Evolutionary conservation across 2,888 invertebrate genomes (phyloP).

Genomic region (Drosophila siamana): DNA sequence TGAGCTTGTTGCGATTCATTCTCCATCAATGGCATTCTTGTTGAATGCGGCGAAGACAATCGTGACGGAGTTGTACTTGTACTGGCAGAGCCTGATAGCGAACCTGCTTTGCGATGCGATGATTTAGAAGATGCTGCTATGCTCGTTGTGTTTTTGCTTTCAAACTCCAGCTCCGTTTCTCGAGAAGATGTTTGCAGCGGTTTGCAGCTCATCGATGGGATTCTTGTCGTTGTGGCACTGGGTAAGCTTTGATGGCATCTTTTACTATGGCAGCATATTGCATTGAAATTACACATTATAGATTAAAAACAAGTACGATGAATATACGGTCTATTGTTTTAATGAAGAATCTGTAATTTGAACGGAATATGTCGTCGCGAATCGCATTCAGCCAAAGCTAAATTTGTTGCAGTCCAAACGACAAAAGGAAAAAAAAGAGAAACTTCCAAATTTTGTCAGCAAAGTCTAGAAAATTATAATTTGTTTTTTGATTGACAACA

Average conservation of each 20-base stretch:
- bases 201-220: neutral
- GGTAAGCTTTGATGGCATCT: constrained; percentile 2
- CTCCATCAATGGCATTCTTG: neutral
- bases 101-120: neutral
- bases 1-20: neutral
- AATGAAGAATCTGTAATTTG: constrained; percentile 68
- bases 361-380: constrained; percentile 49
- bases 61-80: neutral
- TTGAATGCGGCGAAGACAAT: neutral
- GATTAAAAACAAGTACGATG: constrained; percentile 37
- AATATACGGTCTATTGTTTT: constrained; percentile 19
- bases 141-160: neutral
- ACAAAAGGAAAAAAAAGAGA: constrained; percentile 6
- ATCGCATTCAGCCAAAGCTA: constrained; percentile 10
- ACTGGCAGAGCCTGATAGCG: neutral
- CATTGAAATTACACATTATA: constrained; percentile 72
- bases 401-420: constrained; percentile 10
- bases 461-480: constrained; percentile 20
- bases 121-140: neutral
- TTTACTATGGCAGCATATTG: constrained; percentile 18
- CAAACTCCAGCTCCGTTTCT: neutral
- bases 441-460: constrained; percentile 32
- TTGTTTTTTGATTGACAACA: constrained; percentile 33
- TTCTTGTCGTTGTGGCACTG: neutral
- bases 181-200: neutral